A percentile compares a stretch with the other conserved stretches of the same genome.
Conservation (phyloP, 2,797 vertebrate genomes). For the Chiroxiphia lanceolata region DNA sequence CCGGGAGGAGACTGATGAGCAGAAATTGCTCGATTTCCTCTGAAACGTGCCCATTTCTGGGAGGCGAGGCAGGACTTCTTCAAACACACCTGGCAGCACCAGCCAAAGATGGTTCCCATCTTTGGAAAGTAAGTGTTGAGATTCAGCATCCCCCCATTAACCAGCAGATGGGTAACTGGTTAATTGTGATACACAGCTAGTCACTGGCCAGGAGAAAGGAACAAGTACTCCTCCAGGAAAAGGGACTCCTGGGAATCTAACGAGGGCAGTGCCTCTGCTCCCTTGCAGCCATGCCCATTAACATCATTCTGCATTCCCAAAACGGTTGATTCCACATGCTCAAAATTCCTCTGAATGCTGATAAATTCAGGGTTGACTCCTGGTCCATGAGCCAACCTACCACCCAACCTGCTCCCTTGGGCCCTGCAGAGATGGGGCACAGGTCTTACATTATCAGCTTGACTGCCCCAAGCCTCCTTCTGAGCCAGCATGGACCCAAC, state of each 20-base stretch:
- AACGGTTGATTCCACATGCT: not conserved
- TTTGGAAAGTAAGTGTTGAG: not conserved
- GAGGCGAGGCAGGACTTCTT: not conserved
- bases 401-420: not conserved
- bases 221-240: not conserved
- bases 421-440: not conserved
- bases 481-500: not conserved
- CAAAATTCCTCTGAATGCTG: not conserved
- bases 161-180: not conserved
- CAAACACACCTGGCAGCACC: not conserved
- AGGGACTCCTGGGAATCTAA: not conserved
- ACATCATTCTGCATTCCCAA: not conserved
- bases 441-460: not conserved
- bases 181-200: not conserved
- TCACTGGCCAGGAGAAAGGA: not conserved
- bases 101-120: not conserved
- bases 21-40: not conserved
- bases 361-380: not conserved
- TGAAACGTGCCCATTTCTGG: fast-evolving
- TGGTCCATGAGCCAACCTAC: not conserved
- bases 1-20: not conserved
- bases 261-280: not conserved
- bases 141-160: not conserved
- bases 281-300: not conserved
- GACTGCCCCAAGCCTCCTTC: not conserved